These are phyloP conservation scores for Colletes gigas DNA, from an alignment of 1,140 invertebrate species.

Conservation along the genomic window DNA sequence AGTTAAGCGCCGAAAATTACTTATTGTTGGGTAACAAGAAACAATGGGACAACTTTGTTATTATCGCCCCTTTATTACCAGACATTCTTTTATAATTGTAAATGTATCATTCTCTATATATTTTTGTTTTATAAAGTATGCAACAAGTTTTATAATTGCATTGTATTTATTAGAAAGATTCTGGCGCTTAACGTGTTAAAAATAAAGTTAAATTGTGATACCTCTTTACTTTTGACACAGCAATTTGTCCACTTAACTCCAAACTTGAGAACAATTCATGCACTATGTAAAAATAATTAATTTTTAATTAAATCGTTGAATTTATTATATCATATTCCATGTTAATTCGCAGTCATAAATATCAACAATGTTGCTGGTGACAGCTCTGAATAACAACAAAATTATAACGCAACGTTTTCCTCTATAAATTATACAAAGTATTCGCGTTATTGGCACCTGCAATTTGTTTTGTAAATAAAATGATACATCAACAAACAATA, in stretches of 20 bases:
- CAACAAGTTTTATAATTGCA: slow-evolving; percentile 28
- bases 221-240: slow-evolving; percentile 59
- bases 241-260: slow-evolving; percentile 69
- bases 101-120: background rate
- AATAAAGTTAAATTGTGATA: slow-evolving; percentile 14
- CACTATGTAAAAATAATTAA: slow-evolving; percentile 71
- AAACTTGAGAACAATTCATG: slow-evolving; percentile 72
- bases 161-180: background rate
- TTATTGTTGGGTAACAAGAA: background rate
- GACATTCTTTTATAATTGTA: too few species aligned
- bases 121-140: background rate
- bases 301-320: slow-evolving; percentile 47
- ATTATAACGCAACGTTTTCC: slow-evolving; percentile 7
- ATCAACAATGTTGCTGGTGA: background rate
- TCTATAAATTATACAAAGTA: background rate
- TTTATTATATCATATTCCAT: slow-evolving; percentile 55
- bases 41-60: slow-evolving; percentile 28
- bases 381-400: background rate
- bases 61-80: background rate
- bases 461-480: too few species aligned
- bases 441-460: too few species aligned
- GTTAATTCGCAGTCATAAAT: background rate
- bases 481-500: too few species aligned
- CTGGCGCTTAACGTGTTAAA: slow-evolving; percentile 46
- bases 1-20: slow-evolving; percentile 36